Evolutionary conservation across 2,797 vertebrate species (phyloP).

Genomic region (Stomatorhinus walkeri): DNA sequence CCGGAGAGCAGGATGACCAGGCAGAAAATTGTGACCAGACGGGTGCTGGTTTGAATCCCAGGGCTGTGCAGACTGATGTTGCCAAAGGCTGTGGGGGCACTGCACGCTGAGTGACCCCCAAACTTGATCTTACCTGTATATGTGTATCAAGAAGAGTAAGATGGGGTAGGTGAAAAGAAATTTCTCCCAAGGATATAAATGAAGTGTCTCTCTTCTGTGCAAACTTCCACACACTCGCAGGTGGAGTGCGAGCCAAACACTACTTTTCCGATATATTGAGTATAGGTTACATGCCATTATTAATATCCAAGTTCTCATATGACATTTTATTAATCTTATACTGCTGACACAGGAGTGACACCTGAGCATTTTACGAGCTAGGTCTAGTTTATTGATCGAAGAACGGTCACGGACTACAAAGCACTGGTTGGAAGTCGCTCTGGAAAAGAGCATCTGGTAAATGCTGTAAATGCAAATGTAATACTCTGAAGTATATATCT

Average conservation of each 20-base stretch:
- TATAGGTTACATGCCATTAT: background rate
- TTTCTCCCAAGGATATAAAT: background rate
- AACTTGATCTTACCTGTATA: background rate
- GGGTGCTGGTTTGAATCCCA: background rate
- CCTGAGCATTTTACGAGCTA: background rate
- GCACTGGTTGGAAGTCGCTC: too few species aligned
- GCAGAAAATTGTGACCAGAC: background rate
- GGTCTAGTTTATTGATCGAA: too few species aligned
- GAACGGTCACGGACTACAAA: too few species aligned
- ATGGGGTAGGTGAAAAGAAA: background rate
- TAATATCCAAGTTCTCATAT: background rate
- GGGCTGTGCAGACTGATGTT: background rate
- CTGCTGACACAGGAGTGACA: background rate
- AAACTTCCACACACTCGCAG: background rate
- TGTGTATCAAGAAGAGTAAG: background rate
- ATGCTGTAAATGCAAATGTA: too few species aligned
- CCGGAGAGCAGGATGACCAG: background rate
- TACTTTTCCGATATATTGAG: background rate
- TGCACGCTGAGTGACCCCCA: background rate
- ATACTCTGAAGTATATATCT: background rate
- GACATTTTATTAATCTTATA: background rate
- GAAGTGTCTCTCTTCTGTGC: background rate
- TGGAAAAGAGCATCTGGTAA: too few species aligned
- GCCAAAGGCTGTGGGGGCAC: background rate
- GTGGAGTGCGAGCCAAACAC: background rate